Evolutionary conservation across 2,113 vertebrate genomes (phyloP), one percentile per base, ranked within the genome.

Genomic region (Neomonachus schauinslandi): DNA sequence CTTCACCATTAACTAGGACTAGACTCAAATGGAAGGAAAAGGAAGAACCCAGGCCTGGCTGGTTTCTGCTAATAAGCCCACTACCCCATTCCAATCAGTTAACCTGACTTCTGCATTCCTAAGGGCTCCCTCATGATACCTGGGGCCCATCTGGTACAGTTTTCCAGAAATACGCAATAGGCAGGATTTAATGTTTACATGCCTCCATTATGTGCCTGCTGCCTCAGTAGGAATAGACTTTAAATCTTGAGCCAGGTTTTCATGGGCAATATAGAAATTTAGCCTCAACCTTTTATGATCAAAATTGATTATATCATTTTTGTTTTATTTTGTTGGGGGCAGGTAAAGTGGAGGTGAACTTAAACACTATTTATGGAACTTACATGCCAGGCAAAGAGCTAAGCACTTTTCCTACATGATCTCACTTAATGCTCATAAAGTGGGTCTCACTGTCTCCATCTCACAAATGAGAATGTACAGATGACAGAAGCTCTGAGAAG

Each of bases 101-200:
- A 82, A 46, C 5, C 18, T 24, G 65, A 90, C 49, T 59, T 57
- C 63, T 22, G n/a, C 15, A 26, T 53, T 94, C 87, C 79, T n/a
- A 51, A 33, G 65, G 93, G 61, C 19, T 22, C 87, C 83, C 51
- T 89, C 59, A 67, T 63, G 86, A 61, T 55, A 69, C 88, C 69
- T 46, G 46, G n/a, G 69, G 39, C 55, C 94, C 74, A 22, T 16
- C 26, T 72, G 49, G 61, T 53, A 26, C 21, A 19, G 51, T 49
- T 95, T 94, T 89, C 88, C 33, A 55, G 92, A 97, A 94, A 28
- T 49, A 53, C 11, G 18, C 22, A 71, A 36, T 26, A 59, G 80
- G 61, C 89, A 85, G 89, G 79, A 59, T 59, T 74, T 80, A 77
- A 67, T 1, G 76, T 80, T 94, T 49, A 11, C 8, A 5, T 15